Percentiles rank a stretch among this genome's conserved stretches.
Conservation (phyloP, 2,113 vertebrate genomes). For the Strix uralensis region DNA sequence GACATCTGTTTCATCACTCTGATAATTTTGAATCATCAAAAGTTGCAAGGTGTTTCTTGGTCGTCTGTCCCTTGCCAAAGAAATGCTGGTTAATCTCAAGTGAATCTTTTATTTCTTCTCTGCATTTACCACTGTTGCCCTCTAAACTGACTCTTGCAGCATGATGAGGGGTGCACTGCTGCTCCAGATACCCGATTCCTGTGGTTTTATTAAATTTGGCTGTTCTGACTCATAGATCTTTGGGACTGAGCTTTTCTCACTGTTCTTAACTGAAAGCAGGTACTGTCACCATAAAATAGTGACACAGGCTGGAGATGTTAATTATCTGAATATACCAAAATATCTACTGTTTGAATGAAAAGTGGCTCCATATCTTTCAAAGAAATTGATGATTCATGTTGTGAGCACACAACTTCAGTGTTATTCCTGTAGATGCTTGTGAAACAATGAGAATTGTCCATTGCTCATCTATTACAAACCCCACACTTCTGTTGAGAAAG, state of each 20-base stretch:
- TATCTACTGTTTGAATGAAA: background rate
- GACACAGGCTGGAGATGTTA: background rate
- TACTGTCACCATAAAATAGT: background rate
- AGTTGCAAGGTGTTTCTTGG: background rate
- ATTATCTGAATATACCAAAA: background rate
- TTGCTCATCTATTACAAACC: background rate
- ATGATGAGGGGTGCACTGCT: background rate
- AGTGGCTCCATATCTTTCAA: fast-evolving
- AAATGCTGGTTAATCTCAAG: background rate
- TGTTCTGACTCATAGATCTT: background rate
- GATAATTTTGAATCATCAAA: background rate
- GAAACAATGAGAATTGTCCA: background rate
- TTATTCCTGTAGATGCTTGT: background rate
- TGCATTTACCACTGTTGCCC: background rate
- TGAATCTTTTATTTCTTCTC: background rate
- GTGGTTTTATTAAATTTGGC: background rate
- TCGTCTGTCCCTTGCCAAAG: background rate
- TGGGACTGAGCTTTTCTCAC: background rate
- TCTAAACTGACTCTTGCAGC: background rate
- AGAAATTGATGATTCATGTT: background rate
- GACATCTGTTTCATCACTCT: background rate
- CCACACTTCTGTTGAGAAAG: background rate
- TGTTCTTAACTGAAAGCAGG: background rate
- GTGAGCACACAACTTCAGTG: background rate
- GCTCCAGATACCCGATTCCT: background rate